A percentile compares a stretch with the other conserved stretches of the same genome.
Evolutionary conservation across 2,888 invertebrate genomes (phyloP).

Genomic region (Pristionchus japonicus): DNA sequence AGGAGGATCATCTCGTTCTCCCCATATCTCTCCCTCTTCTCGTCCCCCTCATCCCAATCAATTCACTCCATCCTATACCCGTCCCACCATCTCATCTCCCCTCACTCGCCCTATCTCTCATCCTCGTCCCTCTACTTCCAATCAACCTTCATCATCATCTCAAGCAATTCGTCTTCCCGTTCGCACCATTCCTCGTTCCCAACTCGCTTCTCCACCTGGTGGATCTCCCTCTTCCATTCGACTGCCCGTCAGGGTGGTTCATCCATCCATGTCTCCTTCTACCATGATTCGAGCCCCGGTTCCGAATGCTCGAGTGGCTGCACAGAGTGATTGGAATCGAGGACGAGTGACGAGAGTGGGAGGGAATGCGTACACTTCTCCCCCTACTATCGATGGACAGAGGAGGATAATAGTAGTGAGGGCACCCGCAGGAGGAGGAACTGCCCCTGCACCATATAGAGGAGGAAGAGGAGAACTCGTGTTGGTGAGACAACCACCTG

Average conservation of each 20-base stretch:
- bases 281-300: not conserved
- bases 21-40: not conserved
- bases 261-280: conserved; percentile 10
- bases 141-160: conserved; percentile 16
- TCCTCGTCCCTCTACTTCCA: not conserved
- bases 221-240: not conserved
- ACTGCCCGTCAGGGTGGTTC: not conserved
- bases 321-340: not conserved
- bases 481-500: conserved; percentile 3
- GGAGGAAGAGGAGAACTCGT: conserved; percentile 19
- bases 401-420: conserved; percentile 31
- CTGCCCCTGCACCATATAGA: not conserved
- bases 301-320: too few species aligned
- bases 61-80: not conserved
- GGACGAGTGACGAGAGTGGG: not conserved
- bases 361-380: not conserved
- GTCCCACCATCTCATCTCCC: not conserved
- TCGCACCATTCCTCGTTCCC: not conserved
- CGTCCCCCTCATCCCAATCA: not conserved
- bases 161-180: conserved; percentile 13
- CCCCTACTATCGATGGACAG: not conserved
- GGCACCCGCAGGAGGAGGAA: conserved; percentile 38
- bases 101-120: not conserved
- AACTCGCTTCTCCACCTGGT: not conserved
- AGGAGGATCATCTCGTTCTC: not conserved